Evolutionary conservation across 2,113 vertebrate genomes (phyloP).

Genomic region (Nothobranchius furzeri): DNA sequence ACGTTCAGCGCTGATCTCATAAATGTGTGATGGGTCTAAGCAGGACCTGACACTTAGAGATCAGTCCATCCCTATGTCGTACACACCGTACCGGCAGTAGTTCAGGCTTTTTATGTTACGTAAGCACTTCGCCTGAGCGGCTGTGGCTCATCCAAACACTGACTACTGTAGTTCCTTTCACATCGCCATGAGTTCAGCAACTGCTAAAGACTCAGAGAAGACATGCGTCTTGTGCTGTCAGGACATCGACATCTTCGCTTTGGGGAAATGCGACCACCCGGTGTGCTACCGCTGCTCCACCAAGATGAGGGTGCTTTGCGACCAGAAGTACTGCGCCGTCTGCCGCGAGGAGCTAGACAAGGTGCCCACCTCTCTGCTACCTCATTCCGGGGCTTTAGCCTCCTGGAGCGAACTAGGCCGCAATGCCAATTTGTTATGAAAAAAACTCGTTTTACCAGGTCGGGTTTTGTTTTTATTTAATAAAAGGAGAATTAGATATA

Average conservation of each 20-base stretch:
- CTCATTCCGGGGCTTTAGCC: conserved; percentile 29
- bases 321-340: conserved; percentile 96
- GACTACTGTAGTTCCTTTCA: conserved; percentile 26
- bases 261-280: conserved; percentile 96
- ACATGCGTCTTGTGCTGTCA: conserved; percentile 94
- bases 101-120: conserved; percentile 54
- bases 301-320: conserved; percentile 95
- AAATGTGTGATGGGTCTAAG: background rate
- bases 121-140: conserved; percentile 35
- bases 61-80: conserved; percentile 12
- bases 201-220: conserved; percentile 74
- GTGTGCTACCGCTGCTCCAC: conserved; percentile 97
- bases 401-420: conserved; percentile 53
- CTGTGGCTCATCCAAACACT: conserved; percentile 13
- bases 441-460: background rate
- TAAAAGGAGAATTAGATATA: background rate
- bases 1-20: background rate
- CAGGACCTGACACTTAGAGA: fast-evolving
- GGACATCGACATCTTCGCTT: conserved; percentile 89
- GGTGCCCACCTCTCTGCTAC: conserved; percentile 73
- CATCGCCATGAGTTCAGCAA: conserved; percentile 61
- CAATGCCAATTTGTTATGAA: background rate
- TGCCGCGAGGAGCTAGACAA: conserved; percentile 96
- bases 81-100: conserved; percentile 25
- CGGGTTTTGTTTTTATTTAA: background rate